These are phyloP conservation scores for Centropus bengalensis DNA, from an alignment of 2,113 vertebrate genomes.

Conservation along the genomic window DNA sequence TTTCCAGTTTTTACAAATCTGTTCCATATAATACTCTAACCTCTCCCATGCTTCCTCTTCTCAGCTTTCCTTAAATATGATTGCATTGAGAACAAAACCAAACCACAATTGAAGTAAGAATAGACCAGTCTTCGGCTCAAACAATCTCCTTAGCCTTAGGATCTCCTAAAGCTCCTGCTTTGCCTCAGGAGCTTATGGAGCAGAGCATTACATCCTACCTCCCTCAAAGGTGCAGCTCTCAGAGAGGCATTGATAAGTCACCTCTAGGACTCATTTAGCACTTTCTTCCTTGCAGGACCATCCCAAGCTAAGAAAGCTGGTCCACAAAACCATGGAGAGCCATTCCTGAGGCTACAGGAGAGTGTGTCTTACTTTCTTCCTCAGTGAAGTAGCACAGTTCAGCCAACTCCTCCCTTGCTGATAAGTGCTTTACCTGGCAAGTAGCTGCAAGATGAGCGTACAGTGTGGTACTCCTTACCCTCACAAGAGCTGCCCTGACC, in stretches of 20 bases:
- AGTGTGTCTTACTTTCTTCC: not conserved
- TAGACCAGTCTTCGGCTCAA: not conserved
- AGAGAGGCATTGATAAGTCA: not conserved
- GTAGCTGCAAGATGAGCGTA: not conserved
- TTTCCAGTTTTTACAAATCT: not conserved
- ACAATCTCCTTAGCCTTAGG: not conserved
- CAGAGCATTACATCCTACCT: fast-evolving
- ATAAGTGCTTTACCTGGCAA: not conserved
- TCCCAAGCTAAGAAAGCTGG: not conserved
- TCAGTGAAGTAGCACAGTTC: not conserved
- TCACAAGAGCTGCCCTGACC: not conserved
- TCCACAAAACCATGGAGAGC: not conserved
- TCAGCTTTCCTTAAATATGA: not conserved
- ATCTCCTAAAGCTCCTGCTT: not conserved
- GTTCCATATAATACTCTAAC: not conserved
- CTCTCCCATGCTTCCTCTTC: not conserved
- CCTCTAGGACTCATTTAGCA: not conserved
- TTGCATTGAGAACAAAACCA: not conserved
- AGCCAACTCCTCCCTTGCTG: not conserved
- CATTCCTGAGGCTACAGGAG: not conserved
- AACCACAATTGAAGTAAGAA: not conserved
- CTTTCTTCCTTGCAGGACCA: not conserved
- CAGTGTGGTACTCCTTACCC: not conserved
- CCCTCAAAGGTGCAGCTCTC: not conserved
- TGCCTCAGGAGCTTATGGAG: not conserved